Evolutionary conservation across 37 sponge, comb jelly and placozoan genomes (phyloP).

Genomic region (Agelas oroides): DNA sequence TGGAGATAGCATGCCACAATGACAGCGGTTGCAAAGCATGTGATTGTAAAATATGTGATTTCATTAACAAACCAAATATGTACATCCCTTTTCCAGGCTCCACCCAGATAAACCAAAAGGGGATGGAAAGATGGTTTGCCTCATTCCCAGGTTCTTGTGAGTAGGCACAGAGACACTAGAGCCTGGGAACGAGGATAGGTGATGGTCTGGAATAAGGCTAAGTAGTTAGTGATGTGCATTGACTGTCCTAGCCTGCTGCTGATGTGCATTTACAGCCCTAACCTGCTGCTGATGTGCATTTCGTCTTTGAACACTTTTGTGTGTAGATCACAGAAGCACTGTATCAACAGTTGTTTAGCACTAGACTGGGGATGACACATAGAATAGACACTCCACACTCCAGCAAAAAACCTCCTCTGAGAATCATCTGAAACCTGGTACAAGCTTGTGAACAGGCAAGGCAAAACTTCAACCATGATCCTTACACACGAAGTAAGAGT

Average conservation of each 20-base stretch:
- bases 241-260: no score
- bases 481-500: no score
- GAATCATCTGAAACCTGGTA: no score
- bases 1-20: not conserved
- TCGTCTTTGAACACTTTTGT: not conserved
- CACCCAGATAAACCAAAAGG: no score
- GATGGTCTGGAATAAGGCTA: no score
- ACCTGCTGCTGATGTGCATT: no score
- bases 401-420: not conserved
- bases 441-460: not conserved
- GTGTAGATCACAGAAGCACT: not conserved
- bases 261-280: not conserved
- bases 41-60: not conserved
- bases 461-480: not conserved
- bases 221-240: no score
- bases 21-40: not conserved
- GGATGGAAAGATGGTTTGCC: no score
- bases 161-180: no score
- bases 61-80: not conserved
- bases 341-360: not conserved
- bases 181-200: no score
- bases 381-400: not conserved
- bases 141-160: no score
- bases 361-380: slow-evolving; percentile 31
- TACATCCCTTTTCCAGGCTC: no score